These are phyloP conservation scores for Cataglyphis livida DNA, from an alignment of 2,888 invertebrate genomes.

Conservation along the genomic window DNA sequence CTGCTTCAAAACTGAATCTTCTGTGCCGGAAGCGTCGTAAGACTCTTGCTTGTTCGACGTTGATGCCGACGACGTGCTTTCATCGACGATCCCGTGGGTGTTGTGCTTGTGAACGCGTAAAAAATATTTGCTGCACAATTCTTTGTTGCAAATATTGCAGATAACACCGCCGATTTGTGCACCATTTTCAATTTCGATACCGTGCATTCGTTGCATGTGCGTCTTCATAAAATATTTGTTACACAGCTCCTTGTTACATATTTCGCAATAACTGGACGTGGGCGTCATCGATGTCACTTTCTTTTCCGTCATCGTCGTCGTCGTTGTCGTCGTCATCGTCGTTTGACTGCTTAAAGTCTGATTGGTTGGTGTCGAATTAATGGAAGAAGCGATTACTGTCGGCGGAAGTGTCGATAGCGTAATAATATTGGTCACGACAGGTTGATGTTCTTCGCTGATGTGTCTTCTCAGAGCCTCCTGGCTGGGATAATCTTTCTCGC, in stretches of 20 bases:
- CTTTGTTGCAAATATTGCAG: slow-evolving; percentile 99
- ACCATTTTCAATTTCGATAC: slow-evolving; percentile 96
- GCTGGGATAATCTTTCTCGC: slow-evolving; percentile 88
- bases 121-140: slow-evolving; percentile 99
- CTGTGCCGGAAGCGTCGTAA: slow-evolving; percentile 77
- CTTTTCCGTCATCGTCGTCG: slow-evolving; percentile 88
- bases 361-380: slow-evolving; percentile 60
- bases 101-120: slow-evolving; percentile 99
- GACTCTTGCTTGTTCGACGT: slow-evolving; percentile 78
- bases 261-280: slow-evolving; percentile 97
- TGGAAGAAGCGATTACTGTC: slow-evolving; percentile 52
- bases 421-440: slow-evolving; percentile 68
- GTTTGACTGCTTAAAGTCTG: slow-evolving; percentile 85
- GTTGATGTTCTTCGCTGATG: slow-evolving; percentile 88
- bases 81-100: slow-evolving; percentile 98
- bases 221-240: slow-evolving; percentile 99
- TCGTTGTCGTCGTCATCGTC: slow-evolving; percentile 87
- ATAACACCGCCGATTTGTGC: slow-evolving; percentile 97
- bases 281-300: slow-evolving; percentile 89
- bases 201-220: slow-evolving; percentile 99
- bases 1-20: slow-evolving; percentile 86
- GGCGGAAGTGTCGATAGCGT: slow-evolving; percentile 61
- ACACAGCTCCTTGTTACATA: slow-evolving; percentile 99
- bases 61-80: slow-evolving; percentile 86
- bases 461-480: slow-evolving; percentile 90